Evolutionary conservation across 2,113 vertebrate species (phyloP), one percentile per base, ranked within the genome.

Genomic region (Eolophus roseicapilla): DNA sequence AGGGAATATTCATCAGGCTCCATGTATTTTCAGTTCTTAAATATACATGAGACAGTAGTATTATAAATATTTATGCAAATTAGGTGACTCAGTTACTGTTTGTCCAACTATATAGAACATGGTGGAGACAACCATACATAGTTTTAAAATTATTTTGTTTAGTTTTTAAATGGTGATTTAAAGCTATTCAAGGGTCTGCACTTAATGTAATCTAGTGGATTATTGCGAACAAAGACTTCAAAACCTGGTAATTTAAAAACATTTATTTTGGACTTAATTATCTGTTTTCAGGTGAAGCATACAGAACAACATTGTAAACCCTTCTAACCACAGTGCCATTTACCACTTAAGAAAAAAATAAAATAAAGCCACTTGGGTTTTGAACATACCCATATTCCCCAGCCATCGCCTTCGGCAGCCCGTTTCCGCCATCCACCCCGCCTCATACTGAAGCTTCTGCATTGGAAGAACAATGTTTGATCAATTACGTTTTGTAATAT

Each of bases 381-480:
- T 80, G 70, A 75, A 98, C 99, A 97, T 98, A 99, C 99, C 97
- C 95, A 98, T 57, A 97, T 97, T 91, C 98, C 98, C 99, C 99
- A 99, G 97, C 99, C 99, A 97, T 99, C 98, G 95, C 98, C 98
- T 31, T 98, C 98, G 24, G 79, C 98, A 97, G 98, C 98, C 98
- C 98, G 98, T 97, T 99, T 99, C 96, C 98, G 99, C 99, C 99
- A 99, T 95, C 98, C 99, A 98, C 99, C 98, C 97, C 98, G 99
- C 98, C 98, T 99, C 99, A 99, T 99, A 96, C 97, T 99, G 99
- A 99, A 98, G 95, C 92, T 95, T 97, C 98, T 98, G 98, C 95
- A 60, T 43, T 93, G 93, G 60, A 84, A 95, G 47, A 86, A 93
- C 25, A 96, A 94, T 1, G 13, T 76, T 68, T 86, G 75, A 84